A percentile compares a stretch with the other conserved stretches of the same genome.
phyloP scores from a whole-genome alignment of 2,113 vertebrate species.

The Numenius arquata region DNA sequence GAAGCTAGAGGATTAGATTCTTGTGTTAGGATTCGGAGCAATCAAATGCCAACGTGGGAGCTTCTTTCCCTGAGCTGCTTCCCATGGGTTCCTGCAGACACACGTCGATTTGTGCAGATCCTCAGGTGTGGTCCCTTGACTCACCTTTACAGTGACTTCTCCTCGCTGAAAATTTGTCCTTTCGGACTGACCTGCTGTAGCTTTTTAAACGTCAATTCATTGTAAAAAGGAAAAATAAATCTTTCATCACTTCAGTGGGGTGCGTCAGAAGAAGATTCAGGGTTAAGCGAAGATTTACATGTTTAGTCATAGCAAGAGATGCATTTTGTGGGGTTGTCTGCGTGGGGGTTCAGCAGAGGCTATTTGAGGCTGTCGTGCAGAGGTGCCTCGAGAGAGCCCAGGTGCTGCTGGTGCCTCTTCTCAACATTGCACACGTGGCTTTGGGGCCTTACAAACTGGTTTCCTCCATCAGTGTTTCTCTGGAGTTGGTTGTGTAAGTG shows the following conservation, averaged over 20 bases:
- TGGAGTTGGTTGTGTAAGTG: not conserved
- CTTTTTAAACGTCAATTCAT: not conserved
- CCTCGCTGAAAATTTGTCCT: not conserved
- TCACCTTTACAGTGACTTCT: not conserved
- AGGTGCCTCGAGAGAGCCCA: accelerated
- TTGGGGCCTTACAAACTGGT: not conserved
- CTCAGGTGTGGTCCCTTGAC: not conserved
- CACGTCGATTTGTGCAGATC: accelerated
- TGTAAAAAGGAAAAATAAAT: not conserved
- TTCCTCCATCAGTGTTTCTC: accelerated
- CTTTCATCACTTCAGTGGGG: accelerated
- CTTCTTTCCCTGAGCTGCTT: not conserved
- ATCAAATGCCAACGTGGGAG: not conserved
- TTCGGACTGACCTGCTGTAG: not conserved
- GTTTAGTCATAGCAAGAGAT: not conserved
- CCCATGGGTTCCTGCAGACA: accelerated
- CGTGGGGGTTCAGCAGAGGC: accelerated
- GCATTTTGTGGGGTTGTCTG: not conserved
- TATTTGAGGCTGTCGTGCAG: accelerated
- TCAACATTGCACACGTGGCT: accelerated
- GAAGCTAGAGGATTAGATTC: not conserved
- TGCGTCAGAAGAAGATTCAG: not conserved
- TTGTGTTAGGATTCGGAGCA: accelerated
- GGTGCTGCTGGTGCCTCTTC: not conserved
- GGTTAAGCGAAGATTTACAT: not conserved